phyloP scores from a whole-genome alignment of 2,888 invertebrate genomes.

The Lasioglossum lativentre region DNA sequence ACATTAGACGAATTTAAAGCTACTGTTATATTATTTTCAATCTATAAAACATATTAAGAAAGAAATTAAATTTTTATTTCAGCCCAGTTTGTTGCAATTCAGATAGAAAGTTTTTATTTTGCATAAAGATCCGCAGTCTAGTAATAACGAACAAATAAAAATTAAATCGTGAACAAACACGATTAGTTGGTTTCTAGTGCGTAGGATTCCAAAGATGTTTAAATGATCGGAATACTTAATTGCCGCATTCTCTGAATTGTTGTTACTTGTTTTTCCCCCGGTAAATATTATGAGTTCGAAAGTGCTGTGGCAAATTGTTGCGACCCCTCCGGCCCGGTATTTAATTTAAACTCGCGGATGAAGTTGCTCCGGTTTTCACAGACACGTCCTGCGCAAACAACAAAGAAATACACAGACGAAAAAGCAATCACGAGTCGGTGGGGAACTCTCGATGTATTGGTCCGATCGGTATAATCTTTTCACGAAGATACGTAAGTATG shows the following conservation, averaged over 20 bases:
- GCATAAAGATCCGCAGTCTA: too few relatives aligned
- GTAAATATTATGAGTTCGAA: not conserved
- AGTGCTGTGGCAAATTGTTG: not conserved
- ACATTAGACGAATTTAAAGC: too few relatives aligned
- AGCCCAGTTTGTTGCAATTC: too few relatives aligned
- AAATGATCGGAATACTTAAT: not conserved
- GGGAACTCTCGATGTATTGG: not conserved
- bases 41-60: too few relatives aligned
- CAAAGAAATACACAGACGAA: not conserved
- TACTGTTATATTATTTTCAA: too few relatives aligned
- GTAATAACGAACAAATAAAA: too few relatives aligned
- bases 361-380: not conserved
- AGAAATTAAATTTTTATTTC: too few relatives aligned
- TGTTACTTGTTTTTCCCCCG: not conserved
- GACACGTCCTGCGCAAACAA: not conserved
- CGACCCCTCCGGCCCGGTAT: not conserved
- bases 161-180: not conserved
- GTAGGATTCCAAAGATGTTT: not conserved
- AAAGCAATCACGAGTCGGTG: not conserved
- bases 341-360: not conserved
- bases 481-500: conserved; percentile 19
- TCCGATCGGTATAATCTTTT: not conserved
- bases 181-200: too few relatives aligned
- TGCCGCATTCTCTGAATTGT: not conserved
- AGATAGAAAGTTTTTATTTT: too few relatives aligned